Evolutionary conservation across 2,113 vertebrate species (phyloP), one percentile per base, ranked within the genome.

Genomic region (Bufo gargarizans): DNA sequence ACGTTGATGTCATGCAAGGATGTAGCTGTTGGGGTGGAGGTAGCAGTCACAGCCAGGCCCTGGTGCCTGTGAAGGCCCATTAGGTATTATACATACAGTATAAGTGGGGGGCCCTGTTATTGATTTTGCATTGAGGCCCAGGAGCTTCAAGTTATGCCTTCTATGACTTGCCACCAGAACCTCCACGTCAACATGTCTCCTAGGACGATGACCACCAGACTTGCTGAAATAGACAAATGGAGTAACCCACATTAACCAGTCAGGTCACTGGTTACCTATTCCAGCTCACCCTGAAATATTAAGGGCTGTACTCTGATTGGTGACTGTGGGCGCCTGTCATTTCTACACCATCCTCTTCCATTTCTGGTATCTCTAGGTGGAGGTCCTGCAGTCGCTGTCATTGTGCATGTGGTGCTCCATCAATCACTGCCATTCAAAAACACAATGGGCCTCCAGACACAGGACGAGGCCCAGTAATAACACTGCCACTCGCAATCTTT

Each of bases 401-500:
- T 67, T n/a, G 69, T 43, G 17, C 33, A 61, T 33, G 22, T 56
- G 77, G 77, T 14, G 77, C 58, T 63, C 19, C 3, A 45, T 69
- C 20, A 22, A 53, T 67, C 63, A 67, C 81, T 83, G 81, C 81
- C 81, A 43, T 80, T 33, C n/a, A 49, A 17, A 33, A 33, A 81
- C 33, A 67, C 16, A 47, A 13, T 13, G 58, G 47, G 63, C 8
- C 63, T 11, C 58, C 10, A 19, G 14, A 50, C 8, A 16, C 55
- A 45, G 56, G 55, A 45, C 0, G 22, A 81, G 56, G 78, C 63
- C 71, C 45, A 43, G 65, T 71, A 53, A 67, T 53, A 49, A 69
- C 81, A 83, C 82, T 84, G 82, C 63, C 82, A 84, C n/a, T 71
- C 22, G 14, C 63, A 71, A 71, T 5, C n/a, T 53, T 17, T 53